These are phyloP conservation scores for Hyposmocoma kahamanoa DNA, from an alignment of 1,140 invertebrate genomes.

Conservation along the genomic window DNA sequence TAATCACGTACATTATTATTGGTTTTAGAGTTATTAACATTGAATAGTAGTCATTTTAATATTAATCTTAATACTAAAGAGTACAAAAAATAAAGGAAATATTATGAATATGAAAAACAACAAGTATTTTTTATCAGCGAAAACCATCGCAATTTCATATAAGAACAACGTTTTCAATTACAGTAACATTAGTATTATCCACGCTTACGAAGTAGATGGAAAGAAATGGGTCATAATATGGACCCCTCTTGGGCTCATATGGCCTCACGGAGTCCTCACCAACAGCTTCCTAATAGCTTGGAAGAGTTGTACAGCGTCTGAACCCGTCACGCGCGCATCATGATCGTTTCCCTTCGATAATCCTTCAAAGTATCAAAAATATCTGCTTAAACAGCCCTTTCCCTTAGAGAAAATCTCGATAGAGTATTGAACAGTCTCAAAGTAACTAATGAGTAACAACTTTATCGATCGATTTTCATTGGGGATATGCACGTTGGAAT, in stretches of 20 bases:
- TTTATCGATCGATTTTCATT: constrained; percentile 58
- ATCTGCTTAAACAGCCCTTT: constrained; percentile 72
- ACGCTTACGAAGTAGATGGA: constrained; percentile 54
- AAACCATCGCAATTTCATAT: constrained; percentile 64
- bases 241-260: background rate
- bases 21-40: constrained; percentile 71
- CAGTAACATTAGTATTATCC: constrained; percentile 64
- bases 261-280: background rate
- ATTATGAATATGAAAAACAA: constrained; percentile 73
- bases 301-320: background rate
- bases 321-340: constrained; percentile 37
- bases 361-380: constrained; percentile 72
- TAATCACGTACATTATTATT: constrained; percentile 62
- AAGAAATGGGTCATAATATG: constrained; percentile 21
- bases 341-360: constrained; percentile 67
- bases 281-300: background rate
- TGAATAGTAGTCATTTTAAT: constrained; percentile 67
- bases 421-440: constrained; percentile 71
- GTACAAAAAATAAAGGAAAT: constrained; percentile 74
- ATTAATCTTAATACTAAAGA: constrained; percentile 72
- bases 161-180: constrained; percentile 68
- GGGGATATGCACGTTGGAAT: constrained; percentile 68
- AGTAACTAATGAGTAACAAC: constrained; percentile 72
- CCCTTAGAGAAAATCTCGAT: constrained; percentile 69
- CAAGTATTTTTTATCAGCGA: constrained; percentile 58